Base-by-base conservation (phyloP, 1,140 invertebrate species). In the Penaeus indicus region DNA sequence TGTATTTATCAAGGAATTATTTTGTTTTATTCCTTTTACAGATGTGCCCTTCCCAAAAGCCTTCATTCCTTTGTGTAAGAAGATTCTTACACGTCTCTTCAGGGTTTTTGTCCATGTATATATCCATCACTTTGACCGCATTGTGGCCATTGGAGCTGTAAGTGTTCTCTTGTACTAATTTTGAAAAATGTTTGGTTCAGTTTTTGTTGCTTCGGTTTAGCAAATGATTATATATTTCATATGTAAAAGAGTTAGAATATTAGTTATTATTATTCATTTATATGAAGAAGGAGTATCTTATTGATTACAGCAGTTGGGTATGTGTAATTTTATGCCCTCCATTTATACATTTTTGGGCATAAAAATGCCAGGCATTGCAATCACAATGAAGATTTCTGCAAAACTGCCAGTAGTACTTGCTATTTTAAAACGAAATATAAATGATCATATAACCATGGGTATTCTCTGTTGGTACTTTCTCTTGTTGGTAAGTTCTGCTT, bases 91-190 rank as follows among this genome's bases (percentile, higher is more conserved):
- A 0, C 94, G 97, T 86, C 93, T 98, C n/a, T 98, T 98, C 92
- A 94, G 97, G 91, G 97, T 98, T 2, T 98, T 98, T 94, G 97
- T 98, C 1, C 97, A 98, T 93, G 97, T 98, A n/a, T 99, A 98
- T 92, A 98, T 99, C 90, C 97, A 99, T 93, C 97, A 99, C 93
- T 98, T 98, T 94, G 97, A 98, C 92, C 95, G 97, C 92, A 95
- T 98, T 89, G 95, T 97, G 60, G 95, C 96, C 42, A 96, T 98
- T 91, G 96, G 97, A 92, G 97, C 97, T 63, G 97, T 98, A 94
- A 96, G 90, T 90, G 32, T 54, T 38, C 38, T 42, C 38, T 42
- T 67, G n/a, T 18, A 8, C 32, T 61, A 0, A 38, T 85, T 16
- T n/a, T 10, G 27, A 11, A 27, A 10, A 32, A 21, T 67, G n/a